Evolutionary conservation across 2,888 invertebrate species (phyloP), one percentile per base, ranked within the genome.

Genomic region (Ephialtes manifestator): DNA sequence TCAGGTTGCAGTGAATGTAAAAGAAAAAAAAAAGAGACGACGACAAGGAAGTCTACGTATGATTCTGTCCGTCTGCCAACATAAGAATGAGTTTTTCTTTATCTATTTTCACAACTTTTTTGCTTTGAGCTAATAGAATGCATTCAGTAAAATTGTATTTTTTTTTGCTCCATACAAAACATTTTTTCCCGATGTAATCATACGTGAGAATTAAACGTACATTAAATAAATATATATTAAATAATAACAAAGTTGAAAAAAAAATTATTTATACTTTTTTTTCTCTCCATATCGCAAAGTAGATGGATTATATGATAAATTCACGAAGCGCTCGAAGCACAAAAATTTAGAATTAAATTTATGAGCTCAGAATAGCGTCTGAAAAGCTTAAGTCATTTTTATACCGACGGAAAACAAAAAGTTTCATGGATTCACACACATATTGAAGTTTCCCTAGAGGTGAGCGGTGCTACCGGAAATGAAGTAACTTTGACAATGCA

Each of bases 21-120:
- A 58, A 35, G 28, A 5, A 65, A n/a, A 72, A 60, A 39, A 60
- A 48, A 31, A 58, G n/a, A 35, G 46, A 46, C 65, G 43, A 53
- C 15, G 43, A 67, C 55, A 63, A 63, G 60, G 20, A 51, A 48
- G 53, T 20, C 71, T 39, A 3, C 46, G 20, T 67, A 60, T 15
- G 15, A 4, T 4, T 15, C 1, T 18, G 5, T 31, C 31, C 31
- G 28, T 60, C 24, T 55, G 20, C 11, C 53, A 5, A 60, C 31
- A 31, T 60, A 31, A 60, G 4, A 60, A 15, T 15, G 31, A 15
- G 13, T 28, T 7, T 31, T 35, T 11, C 28, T 28, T 13, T 24
- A 15, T 11, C 10, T 20, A 1, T 20, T 10, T 55, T 2, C 53
- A 55, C 24, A 31, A 8, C 4, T 8, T 39, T 39, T 39, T 39